phyloP scores from a whole-genome alignment of 2,797 vertebrate species.

The Cyclopterus lumpus region DNA sequence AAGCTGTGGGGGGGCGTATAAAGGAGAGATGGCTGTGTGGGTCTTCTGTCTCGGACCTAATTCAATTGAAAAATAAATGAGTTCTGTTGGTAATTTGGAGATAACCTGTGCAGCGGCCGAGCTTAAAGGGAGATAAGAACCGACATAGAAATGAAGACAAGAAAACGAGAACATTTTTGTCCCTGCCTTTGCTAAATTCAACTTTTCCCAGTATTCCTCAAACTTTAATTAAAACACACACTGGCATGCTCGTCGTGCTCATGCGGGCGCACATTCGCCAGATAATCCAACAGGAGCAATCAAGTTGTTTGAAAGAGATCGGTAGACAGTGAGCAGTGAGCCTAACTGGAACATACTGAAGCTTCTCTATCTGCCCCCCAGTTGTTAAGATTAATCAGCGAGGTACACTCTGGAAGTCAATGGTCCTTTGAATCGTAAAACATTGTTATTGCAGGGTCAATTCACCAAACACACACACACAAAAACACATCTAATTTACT shows the following conservation, averaged over 20 bases:
- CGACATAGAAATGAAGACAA: conserved; percentile 79
- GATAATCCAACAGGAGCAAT: conserved; percentile 78
- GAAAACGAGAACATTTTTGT: conserved; percentile 82
- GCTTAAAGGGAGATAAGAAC: conserved; percentile 81
- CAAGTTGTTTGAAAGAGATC: conserved; percentile 68
- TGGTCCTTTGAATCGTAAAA: conserved; percentile 51
- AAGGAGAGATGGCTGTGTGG: conserved; percentile 64
- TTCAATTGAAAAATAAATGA: conserved; percentile 87
- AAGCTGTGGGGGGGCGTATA: conserved; percentile 65
- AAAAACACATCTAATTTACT: not conserved
- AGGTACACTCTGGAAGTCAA: conserved; percentile 59
- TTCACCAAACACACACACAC: conserved; percentile 28
- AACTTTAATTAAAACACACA: conserved; percentile 85
- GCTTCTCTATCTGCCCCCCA: conserved; percentile 56
- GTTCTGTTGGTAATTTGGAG: conserved; percentile 85
- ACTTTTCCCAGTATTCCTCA: conserved; percentile 72
- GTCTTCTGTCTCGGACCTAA: conserved; percentile 72
- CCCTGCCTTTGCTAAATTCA: conserved; percentile 79
- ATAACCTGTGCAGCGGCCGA: conserved; percentile 81
- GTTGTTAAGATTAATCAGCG: conserved; percentile 73
- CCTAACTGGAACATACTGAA: conserved; percentile 54
- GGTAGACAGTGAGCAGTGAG: conserved; percentile 63
- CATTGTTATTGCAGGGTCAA: conserved; percentile 25
- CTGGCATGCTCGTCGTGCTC: conserved; percentile 68
- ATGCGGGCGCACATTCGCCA: conserved; percentile 33